These are phyloP conservation scores for Glyptemys insculpta DNA, from an alignment of 2,797 vertebrate genomes.

Conservation along the genomic window DNA sequence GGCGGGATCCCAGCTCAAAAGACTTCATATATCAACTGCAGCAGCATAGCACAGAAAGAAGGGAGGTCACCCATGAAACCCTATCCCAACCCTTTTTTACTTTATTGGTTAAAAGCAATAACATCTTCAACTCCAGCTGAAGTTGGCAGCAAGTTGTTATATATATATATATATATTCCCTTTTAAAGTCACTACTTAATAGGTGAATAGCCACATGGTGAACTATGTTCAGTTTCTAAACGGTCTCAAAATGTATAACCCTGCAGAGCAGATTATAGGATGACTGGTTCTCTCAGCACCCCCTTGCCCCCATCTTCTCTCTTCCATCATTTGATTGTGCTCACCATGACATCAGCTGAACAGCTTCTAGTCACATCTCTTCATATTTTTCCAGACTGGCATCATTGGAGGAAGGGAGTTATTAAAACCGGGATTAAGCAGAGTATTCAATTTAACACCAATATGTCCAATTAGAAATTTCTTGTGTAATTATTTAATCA, in stretches of 20 bases:
- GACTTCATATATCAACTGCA: not conserved
- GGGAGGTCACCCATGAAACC: not conserved
- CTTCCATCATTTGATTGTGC: not conserved
- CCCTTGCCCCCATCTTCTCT: not conserved
- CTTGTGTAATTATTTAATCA: not conserved
- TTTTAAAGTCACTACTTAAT: not conserved
- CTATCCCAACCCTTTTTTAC: not conserved
- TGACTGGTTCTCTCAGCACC: not conserved
- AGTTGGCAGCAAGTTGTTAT: not conserved
- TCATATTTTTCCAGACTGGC: not conserved
- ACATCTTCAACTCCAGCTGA: not conserved
- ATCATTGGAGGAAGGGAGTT: not conserved
- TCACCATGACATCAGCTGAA: not conserved
- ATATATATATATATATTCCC: rapidly evolving
- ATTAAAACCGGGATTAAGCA: constrained; percentile 15
- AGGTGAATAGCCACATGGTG: not conserved
- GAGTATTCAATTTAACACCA: not conserved
- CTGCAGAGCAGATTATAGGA: not conserved
- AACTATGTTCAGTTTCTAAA: not conserved
- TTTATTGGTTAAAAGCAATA: not conserved
- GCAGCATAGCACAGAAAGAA: not conserved
- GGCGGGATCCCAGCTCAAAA: not conserved
- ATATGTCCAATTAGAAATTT: not conserved
- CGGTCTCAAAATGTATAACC: not conserved
- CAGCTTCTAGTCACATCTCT: not conserved